Base-by-base conservation (phyloP, 2,113 vertebrate genomes). In the Thamnophis sirtalis region DNA sequence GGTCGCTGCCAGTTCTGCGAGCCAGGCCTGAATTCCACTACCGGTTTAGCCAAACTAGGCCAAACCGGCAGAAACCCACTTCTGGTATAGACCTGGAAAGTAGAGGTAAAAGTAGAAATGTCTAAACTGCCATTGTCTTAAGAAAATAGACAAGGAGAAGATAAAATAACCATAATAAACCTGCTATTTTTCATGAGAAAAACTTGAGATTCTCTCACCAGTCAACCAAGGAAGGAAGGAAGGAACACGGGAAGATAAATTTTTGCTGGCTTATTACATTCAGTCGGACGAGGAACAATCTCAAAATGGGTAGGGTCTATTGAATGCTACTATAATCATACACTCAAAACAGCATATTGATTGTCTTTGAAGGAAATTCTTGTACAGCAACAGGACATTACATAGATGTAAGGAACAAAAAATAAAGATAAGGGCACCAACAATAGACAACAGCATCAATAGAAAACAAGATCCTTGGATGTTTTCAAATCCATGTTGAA, bases 401-500 rank as follows among this genome's bases (percentile, higher is more conserved):
- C 54, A 26, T 19, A 54, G 68, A 33, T 80, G 3, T 84, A 95
- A 93, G 13, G 26, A 88, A 68, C 1, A 93, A 86, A 26, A 58
- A 68, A 54, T n/a, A 93, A 89, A 87, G 33, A 90, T 43, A 63
- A 11, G 11, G 58, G 13, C 84, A 50, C 6, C 15, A 63, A 28
- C 33, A 63, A 50, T n/a, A 9, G 48, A 43, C 33, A 90, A 73
- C 50, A 73, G 9, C 86, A 56, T 5, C 91, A 89, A 19, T n/a
- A 63, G 54, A 58, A 55, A 91, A 4, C 92, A 63, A 93, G 73
- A 73, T 92, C 38, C 92, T 96, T 84, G 91, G 55, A 89, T 84
- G 5, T 56, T 86, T 95, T 58, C 89, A 93, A 56, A 87, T 88
- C 22, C n/a, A 92, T 73, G 92, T 84, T 94, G 54, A 93, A 88